These are phyloP conservation scores for Papilio dardanus DNA, from an alignment of 1,140 invertebrate species.

Conservation along the genomic window DNA sequence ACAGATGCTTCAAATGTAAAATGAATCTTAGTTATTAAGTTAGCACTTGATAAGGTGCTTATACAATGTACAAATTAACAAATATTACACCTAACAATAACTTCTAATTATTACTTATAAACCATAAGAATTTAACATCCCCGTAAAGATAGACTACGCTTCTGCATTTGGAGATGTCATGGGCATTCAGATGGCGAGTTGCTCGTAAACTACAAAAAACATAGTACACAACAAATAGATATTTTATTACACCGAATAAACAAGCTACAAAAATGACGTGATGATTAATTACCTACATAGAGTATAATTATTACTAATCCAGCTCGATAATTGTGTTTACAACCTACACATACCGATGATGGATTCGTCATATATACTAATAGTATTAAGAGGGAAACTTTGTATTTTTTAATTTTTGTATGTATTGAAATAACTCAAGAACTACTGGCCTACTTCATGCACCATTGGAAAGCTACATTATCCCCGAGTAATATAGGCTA, in stretches of 20 bases:
- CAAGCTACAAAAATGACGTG: neutral
- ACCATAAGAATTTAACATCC: neutral
- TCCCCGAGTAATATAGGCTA: too few species aligned
- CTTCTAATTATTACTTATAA: too few species aligned
- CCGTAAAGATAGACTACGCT: too few species aligned
- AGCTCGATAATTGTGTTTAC: neutral
- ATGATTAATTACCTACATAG: neutral
- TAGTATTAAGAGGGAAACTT: too few species aligned
- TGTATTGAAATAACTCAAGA: too few species aligned
- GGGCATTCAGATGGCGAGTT: too few species aligned
- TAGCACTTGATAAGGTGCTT: neutral
- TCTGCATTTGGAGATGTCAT: too few species aligned
- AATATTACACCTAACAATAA: neutral
- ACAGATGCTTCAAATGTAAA: neutral
- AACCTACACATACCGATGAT: neutral
- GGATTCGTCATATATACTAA: too few species aligned
- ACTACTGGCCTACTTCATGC: too few species aligned
- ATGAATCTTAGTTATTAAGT: slow-evolving; percentile 11
- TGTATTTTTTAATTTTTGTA: too few species aligned
- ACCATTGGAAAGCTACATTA: too few species aligned
- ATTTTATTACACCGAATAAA: neutral
- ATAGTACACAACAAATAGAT: neutral
- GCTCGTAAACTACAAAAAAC: too few species aligned
- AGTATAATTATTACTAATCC: neutral
- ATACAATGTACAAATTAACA: neutral